Conservation (phyloP, 2,797 vertebrate species). For the Capromys pilorides region DNA sequence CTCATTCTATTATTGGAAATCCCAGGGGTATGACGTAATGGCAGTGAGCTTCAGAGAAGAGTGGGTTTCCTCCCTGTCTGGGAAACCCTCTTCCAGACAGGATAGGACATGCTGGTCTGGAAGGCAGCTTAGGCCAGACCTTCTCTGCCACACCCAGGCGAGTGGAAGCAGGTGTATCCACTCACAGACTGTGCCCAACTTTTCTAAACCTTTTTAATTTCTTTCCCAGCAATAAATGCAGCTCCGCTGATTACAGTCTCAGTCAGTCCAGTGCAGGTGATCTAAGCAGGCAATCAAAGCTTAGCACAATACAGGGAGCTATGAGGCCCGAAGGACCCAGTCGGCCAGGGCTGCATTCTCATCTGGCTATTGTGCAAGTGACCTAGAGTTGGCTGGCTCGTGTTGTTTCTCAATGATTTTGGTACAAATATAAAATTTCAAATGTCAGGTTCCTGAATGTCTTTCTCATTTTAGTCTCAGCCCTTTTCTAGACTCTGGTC, state of each 20-base stretch:
- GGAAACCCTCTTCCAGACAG: constrained; percentile 41
- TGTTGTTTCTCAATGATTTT: neutral
- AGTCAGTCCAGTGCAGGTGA: neutral
- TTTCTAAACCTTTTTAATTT: neutral
- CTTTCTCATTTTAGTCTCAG: neutral
- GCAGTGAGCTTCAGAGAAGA: neutral
- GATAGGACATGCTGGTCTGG: neutral
- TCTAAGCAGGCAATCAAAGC: neutral
- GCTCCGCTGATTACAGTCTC: too few relatives aligned
- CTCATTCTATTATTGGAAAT: neutral
- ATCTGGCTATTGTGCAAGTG: neutral
- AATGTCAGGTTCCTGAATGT: neutral
- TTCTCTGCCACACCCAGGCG: neutral
- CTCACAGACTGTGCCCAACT: neutral
- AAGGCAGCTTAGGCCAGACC: neutral
- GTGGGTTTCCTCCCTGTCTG: constrained; percentile 2
- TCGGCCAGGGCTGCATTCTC: neutral
- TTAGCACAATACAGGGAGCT: neutral
- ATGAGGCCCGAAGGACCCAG: neutral
- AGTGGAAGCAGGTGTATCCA: neutral
- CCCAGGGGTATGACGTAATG: neutral
- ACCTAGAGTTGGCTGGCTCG: neutral
- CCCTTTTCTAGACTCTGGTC: neutral
- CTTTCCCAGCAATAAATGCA: neutral
- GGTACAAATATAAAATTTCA: neutral